phyloP scores from a whole-genome alignment of 2,113 vertebrate genomes.

The Cromileptes altivelis region DNA sequence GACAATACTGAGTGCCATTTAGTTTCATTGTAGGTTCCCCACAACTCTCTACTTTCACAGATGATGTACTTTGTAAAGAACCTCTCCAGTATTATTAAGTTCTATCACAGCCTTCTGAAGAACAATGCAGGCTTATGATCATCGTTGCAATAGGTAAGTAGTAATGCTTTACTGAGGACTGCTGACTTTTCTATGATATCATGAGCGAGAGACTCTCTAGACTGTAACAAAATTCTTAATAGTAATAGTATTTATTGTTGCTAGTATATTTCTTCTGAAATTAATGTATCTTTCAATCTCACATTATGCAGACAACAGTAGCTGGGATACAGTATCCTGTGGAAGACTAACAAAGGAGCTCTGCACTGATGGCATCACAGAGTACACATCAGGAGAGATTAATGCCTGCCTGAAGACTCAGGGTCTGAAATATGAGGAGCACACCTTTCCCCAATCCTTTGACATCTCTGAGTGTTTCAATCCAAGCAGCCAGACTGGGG shows the following conservation, averaged over 20 bases:
- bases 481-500: constrained; percentile 46
- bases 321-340: constrained; percentile 68
- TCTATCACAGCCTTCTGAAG: no score
- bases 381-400: constrained; percentile 69
- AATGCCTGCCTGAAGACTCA: constrained; percentile 55
- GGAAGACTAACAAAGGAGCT: constrained; percentile 75
- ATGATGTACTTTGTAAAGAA: no score
- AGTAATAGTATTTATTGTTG: background rate
- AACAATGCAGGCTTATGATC: no score
- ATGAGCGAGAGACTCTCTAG: no score
- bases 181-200: no score
- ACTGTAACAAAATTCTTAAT: background rate
- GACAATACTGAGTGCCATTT: no score
- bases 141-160: no score
- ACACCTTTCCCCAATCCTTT: constrained; percentile 48
- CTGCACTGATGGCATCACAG: constrained; percentile 36
- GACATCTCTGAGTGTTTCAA: constrained; percentile 77
- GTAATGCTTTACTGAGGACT: no score
- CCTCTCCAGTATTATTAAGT: no score
- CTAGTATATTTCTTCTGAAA: background rate
- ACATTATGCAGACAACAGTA: constrained; percentile 43
- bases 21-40: no score
- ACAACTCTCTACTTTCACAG: no score
- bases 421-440: constrained; percentile 74
- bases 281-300: background rate